phyloP scores from a whole-genome alignment of 2,888 invertebrate species.

The Agonopterix heracliana region DNA sequence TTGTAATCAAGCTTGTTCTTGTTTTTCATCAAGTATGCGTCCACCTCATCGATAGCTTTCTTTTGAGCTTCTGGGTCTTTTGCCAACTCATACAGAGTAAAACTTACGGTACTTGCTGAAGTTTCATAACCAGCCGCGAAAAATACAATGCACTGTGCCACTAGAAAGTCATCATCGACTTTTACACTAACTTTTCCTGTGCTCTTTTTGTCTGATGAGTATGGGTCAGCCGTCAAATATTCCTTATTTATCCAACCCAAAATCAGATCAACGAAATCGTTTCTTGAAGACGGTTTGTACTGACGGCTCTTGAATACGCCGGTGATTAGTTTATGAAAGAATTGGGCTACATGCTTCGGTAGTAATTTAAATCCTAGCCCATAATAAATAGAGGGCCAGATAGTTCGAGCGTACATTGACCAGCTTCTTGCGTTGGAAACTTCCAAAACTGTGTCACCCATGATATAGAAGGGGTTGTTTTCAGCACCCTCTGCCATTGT shows the following conservation, averaged over 20 bases:
- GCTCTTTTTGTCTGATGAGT: no score
- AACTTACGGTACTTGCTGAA: no score
- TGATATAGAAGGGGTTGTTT: conserved; percentile 26
- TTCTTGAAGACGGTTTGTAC: conserved; percentile 11
- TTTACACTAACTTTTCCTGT: no score
- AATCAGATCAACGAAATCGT: conserved; percentile 15
- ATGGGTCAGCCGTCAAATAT: conserved; percentile 26
- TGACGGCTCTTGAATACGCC: conserved; percentile 15
- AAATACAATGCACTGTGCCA: no score
- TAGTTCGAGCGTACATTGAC: conserved; percentile 17
- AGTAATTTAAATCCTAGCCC: conserved; percentile 23
- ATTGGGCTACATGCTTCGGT: conserved; percentile 20
- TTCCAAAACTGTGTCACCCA: conserved; percentile 24
- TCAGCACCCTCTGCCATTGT: background rate
- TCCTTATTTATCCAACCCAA: conserved; percentile 19
- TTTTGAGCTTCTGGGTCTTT: no score
- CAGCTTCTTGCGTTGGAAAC: conserved; percentile 17
- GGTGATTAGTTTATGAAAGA: conserved; percentile 18
- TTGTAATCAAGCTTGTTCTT: no score
- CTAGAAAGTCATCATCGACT: no score
- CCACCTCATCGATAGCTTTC: no score
- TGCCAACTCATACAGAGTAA: no score
- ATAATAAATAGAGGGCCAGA: conserved; percentile 36
- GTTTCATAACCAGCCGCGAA: no score
- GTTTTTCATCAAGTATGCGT: no score